Evolutionary conservation across 1,140 invertebrate species (phyloP).

Genomic region (Vollenhovia emeryi): DNA sequence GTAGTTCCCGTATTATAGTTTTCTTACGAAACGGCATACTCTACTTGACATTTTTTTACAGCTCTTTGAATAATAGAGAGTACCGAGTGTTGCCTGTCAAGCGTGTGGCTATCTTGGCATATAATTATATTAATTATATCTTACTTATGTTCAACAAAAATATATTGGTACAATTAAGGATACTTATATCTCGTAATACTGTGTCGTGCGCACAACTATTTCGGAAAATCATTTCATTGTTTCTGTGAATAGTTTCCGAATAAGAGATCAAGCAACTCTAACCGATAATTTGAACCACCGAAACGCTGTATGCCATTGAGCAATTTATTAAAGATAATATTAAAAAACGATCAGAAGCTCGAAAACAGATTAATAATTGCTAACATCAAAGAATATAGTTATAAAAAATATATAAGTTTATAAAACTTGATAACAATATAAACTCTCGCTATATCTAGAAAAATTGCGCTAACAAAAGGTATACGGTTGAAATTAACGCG

Average conservation of each 20-base stretch:
- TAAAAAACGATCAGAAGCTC: neutral
- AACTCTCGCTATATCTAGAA: neutral
- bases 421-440: conserved; percentile 32
- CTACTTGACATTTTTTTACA: conserved; percentile 5
- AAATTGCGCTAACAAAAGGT: neutral
- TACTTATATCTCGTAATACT: conserved; percentile 23
- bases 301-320: conserved; percentile 11
- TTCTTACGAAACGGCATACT: neutral
- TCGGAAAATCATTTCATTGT: conserved; percentile 21
- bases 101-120: neutral
- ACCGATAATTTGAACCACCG: conserved; percentile 1
- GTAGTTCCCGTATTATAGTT: neutral
- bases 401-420: conserved; percentile 12
- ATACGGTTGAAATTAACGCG: conserved; percentile 4
- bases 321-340: neutral
- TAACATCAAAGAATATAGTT: conserved; percentile 61
- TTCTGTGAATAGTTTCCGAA: neutral
- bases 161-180: conserved; percentile 22
- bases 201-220: conserved; percentile 9
- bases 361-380: neutral
- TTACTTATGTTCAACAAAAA: conserved; percentile 12
- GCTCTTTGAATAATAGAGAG: conserved; percentile 24
- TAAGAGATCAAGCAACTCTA: neutral
- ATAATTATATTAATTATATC: conserved; percentile 5
- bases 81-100: neutral